Evolutionary conservation across 2,888 invertebrate species (phyloP), one percentile per base, ranked within the genome.

Genomic region (Nemurella pictetii): DNA sequence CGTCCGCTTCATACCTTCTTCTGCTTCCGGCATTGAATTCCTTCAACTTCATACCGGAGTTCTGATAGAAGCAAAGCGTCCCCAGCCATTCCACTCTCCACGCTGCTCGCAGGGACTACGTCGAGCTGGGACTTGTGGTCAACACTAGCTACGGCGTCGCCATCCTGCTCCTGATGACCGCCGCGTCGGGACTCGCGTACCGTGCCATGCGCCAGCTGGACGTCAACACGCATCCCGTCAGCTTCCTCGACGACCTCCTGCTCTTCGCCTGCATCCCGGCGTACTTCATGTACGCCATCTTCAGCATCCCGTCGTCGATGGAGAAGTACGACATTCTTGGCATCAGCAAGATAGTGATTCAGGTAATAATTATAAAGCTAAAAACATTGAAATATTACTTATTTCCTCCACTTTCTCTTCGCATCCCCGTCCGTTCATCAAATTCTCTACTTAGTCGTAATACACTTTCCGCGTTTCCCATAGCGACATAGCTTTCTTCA

Each of bases 231-330:
- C 93, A 93, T 86, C 93, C 93, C 3, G 92, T 94, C 74, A 94
- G 94, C 0, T 89, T 93, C 20, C 91, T 95, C 32, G 95, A 95
- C 87, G 95, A 95, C 87, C 92, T 95, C 0, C 90, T 95, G 0
- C 91, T 95, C 0, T 94, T 95, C 88, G 92, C 95, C 83, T 95
- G 95, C 86, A 90, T 95, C 26, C 95, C 95, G 0, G 94, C 95
- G n/a, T 95, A 94, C 90, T 94, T 95, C 88, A 90, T 95, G 87
- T 94, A 95, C 88, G 93, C 94, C 0, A 92, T 94, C 75, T 93
- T 95, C 86, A 94, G 94, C 86, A 91, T 95, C 87, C 91, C 94
- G 15, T 94, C 95, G 0, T 94, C 94, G 0, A 90, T 94, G 72
- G 91, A 90, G 78, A 90, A 92, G 77, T 87, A 90, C 0, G 92